Conservation (phyloP, 2,888 invertebrate genomes). For the Margaritifera margaritifera region DNA sequence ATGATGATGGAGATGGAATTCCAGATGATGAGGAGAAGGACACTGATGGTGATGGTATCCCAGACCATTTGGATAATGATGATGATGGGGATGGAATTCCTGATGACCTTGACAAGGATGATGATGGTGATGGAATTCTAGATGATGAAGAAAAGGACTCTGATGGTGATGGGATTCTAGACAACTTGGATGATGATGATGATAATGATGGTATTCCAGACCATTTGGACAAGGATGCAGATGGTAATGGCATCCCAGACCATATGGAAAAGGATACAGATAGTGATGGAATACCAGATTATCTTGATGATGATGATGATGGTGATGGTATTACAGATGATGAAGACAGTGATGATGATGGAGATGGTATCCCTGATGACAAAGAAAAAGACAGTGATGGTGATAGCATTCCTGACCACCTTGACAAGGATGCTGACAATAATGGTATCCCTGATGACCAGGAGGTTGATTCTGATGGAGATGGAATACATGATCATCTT, state of each 20-base stretch:
- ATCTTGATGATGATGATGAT: constrained; percentile 55
- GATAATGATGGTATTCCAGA: constrained; percentile 66
- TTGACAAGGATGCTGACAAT: constrained; percentile 55
- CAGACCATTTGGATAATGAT: constrained; percentile 48
- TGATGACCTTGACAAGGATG: constrained; percentile 44
- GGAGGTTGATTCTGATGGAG: constrained; percentile 48
- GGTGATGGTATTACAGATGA: constrained; percentile 56
- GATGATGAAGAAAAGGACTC: constrained; percentile 40
- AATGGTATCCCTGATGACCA: constrained; percentile 59
- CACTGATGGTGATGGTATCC: constrained; percentile 59
- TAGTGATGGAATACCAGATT: constrained; percentile 63
- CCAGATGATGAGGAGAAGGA: constrained; percentile 58
- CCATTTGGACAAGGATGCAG: constrained; percentile 54
- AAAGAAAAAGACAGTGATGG: constrained; percentile 47
- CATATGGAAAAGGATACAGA: constrained; percentile 55
- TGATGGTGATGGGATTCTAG: constrained; percentile 59
- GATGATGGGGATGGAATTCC: constrained; percentile 54
- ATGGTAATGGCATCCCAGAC: constrained; percentile 51
- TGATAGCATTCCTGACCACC: constrained; percentile 61
- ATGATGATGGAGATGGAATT: constrained; percentile 58
- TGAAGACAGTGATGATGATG: constrained; percentile 37
- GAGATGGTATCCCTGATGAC: constrained; percentile 53
- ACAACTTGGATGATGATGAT: constrained; percentile 46
- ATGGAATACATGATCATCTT: constrained; percentile 52
- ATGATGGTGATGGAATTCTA: constrained; percentile 58